Conservation (phyloP, 2,888 invertebrate species). For the Sphaerophoria taeniata region DNA sequence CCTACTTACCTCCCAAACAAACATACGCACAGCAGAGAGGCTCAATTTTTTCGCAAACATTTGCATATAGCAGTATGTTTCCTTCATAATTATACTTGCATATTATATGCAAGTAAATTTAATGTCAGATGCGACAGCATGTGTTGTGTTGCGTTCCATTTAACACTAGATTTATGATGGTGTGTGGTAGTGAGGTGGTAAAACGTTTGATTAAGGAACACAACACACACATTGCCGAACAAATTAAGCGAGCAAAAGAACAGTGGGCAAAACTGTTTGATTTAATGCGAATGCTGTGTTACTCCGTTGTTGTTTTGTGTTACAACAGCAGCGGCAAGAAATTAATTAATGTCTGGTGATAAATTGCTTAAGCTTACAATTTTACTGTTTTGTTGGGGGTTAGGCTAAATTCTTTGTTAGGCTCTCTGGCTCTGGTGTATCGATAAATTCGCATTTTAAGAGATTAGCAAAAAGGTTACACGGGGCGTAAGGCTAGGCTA, state of each 20-base stretch:
- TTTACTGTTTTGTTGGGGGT: constrained; percentile 8
- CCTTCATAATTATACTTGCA: constrained; percentile 12
- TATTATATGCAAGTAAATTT: constrained; percentile 8
- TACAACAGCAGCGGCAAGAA: constrained; percentile 48
- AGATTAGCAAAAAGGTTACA: constrained; percentile 11
- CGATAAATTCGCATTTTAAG: constrained; percentile 32
- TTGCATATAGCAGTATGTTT: constrained; percentile 63
- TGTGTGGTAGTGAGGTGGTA: neutral
- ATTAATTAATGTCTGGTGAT: constrained; percentile 72
- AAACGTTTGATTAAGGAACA: too few relatives aligned
- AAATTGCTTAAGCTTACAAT: constrained; percentile 55
- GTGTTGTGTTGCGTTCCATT: constrained; percentile 57
- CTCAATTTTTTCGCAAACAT: constrained; percentile 43
- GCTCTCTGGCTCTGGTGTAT: neutral
- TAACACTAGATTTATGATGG: constrained; percentile 63
- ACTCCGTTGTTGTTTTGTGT: neutral
- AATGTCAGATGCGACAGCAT: constrained; percentile 6
- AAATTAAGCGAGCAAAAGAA: constrained; percentile 25
- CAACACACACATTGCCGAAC: too few relatives aligned
- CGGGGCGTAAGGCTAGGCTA: neutral
- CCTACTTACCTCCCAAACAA: neutral
- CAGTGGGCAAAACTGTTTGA: constrained; percentile 71
- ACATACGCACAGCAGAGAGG: neutral
- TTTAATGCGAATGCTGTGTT: constrained; percentile 55
- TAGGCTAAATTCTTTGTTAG: constrained; percentile 22